Conservation (phyloP, 2,888 invertebrate genomes). For the Meghimatium bilineatum region DNA sequence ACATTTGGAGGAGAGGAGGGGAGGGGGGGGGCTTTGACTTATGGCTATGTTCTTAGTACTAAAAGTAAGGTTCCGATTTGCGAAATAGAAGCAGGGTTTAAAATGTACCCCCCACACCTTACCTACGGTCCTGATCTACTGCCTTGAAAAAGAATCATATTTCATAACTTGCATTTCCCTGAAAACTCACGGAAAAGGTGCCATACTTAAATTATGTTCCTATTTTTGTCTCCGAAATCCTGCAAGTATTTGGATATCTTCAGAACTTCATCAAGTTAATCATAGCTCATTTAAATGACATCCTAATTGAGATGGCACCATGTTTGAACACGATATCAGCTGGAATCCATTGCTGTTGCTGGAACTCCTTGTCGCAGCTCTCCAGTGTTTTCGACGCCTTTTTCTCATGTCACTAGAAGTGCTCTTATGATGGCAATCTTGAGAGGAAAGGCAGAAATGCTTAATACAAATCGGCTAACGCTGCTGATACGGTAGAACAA, state of each 20-base stretch:
- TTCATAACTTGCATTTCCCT: not conserved
- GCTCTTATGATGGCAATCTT: slow-evolving; percentile 20
- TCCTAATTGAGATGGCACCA: slow-evolving; percentile 1
- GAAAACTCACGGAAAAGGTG: not conserved
- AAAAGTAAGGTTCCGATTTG: too few species aligned
- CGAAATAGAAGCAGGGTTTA: too few species aligned
- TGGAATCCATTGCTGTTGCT: not conserved
- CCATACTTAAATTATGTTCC: not conserved
- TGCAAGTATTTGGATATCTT: not conserved
- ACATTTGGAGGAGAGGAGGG: too few species aligned
- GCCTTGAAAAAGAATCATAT: not conserved
- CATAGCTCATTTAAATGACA: slow-evolving; percentile 32
- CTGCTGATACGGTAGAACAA: not conserved
- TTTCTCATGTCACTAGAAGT: slow-evolving; percentile 20
- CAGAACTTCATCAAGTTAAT: slow-evolving; percentile 36
- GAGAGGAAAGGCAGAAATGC: not conserved
- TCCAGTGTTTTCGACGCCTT: slow-evolving; percentile 25
- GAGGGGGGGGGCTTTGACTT: too few species aligned
- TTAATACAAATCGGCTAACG: slow-evolving; percentile 10
- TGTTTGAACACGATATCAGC: slow-evolving; percentile 22
- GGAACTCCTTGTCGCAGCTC: not conserved
- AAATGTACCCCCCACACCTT: too few species aligned
- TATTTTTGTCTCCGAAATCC: not conserved
- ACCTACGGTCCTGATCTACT: too few species aligned
- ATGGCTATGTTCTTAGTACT: too few species aligned